Base-by-base conservation (phyloP, 1,140 invertebrate genomes). In the Eurosta solidaginis region DNA sequence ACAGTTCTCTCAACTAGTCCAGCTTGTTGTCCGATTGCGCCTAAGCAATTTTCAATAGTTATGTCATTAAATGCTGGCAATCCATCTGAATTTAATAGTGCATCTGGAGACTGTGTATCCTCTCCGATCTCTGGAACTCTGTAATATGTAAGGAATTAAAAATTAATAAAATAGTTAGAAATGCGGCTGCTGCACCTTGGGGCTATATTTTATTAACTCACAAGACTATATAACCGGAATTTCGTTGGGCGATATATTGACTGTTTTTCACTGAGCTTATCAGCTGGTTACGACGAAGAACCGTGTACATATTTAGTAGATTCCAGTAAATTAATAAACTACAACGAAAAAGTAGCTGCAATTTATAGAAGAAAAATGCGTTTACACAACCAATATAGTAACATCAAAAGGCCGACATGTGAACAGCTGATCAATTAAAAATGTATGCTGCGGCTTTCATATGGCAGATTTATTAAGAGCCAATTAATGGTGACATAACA, bases 101-200 rank as follows among this genome's bases (percentile, higher is more conserved):
- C 90, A 89, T 95, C 95, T 81, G 92, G 93, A 44, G 93, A 91
- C 6, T 89, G 89, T 50, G 91, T 90, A 83, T 97, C 95, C 84
- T 94, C 92, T 6, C 96, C 95, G 63, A 97, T 94, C 91, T 97
- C 96, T 52, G 96, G 96, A 77, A 97, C 91, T 80, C 96, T 97
- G 10, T 2, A 22, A 44, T 50, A 63, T 25, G 47, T 54, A 6
- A 68, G 12, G 7, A 52, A 25, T 27, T 76, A 25, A 40, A 78
- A 29, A 40, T 2, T 9, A 6, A 20, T 36, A 29, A 45, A 27
- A 45, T 20, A 25, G 3, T 25, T 27, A 29, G 3, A 74, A 2
- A 29, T 29, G 4, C n/a, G 14, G n/a, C n/a, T n/a, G n/a, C n/a
- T n/a, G n/a, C n/a, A 7, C 17, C 14, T 68, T 22, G 63, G 5